Evolutionary conservation across 2,797 vertebrate genomes (phyloP).

Genomic region (Myotis daubentonii): DNA sequence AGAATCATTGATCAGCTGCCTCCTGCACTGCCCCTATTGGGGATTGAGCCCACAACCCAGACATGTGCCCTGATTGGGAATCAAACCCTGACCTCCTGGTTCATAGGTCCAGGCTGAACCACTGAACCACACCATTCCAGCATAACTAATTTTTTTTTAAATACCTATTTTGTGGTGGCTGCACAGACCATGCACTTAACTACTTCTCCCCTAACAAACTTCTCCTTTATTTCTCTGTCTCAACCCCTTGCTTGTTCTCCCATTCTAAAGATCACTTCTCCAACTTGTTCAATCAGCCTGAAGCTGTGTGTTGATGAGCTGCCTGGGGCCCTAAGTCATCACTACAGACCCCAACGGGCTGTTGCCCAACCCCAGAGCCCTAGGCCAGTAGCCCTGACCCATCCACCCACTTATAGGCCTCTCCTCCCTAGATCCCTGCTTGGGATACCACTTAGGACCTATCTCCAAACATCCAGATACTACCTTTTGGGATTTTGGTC

Average conservation of each 20-base stretch:
- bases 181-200: not conserved
- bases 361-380: not conserved
- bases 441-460: not conserved
- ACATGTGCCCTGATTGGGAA: too few species aligned
- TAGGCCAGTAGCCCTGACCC: not conserved
- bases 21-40: too few species aligned
- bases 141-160: not conserved
- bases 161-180: not conserved
- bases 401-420: not conserved
- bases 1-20: too few species aligned
- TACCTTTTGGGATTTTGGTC: not conserved
- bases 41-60: too few species aligned
- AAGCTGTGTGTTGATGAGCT: not conserved
- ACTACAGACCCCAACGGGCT: not conserved
- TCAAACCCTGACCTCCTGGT: too few species aligned
- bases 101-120: too few species aligned
- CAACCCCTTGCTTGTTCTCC: not conserved
- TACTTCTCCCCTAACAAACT: not conserved
- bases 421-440: not conserved
- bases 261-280: not conserved
- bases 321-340: not conserved
- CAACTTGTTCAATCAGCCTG: not conserved
- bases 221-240: not conserved
- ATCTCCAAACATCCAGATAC: not conserved
- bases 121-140: too few species aligned